phyloP scores from a whole-genome alignment of 2,888 invertebrate species.

The Pterobdella sp. region DNA sequence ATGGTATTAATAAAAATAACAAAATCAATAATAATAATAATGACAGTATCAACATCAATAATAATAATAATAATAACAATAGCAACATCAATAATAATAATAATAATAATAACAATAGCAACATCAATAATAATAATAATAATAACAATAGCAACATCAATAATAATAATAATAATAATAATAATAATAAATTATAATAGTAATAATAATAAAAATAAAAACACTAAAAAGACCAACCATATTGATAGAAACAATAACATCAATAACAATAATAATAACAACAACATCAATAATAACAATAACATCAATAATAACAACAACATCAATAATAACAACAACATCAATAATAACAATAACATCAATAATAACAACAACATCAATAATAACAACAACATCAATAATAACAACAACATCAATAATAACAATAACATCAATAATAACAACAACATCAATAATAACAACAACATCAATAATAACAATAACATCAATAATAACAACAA shows the following conservation, averaged over 20 bases:
- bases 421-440: neutral
- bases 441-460: no score
- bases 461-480: no score
- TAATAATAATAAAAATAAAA: neutral
- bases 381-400: neutral
- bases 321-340: neutral
- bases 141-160: neutral
- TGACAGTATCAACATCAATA: no score
- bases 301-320: neutral
- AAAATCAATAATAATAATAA: no score
- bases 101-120: neutral
- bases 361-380: conserved; percentile 3
- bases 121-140: neutral
- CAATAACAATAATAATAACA: neutral
- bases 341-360: neutral
- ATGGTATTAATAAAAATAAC: no score
- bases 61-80: no score
- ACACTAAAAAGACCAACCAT: neutral
- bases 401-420: neutral
- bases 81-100: no score
- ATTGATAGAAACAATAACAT: neutral
- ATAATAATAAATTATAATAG: neutral
- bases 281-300: neutral
- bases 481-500: no score
- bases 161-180: neutral